These are phyloP conservation scores for Cacatua alba DNA, from an alignment of 2,113 vertebrate genomes.

Conservation along the genomic window DNA sequence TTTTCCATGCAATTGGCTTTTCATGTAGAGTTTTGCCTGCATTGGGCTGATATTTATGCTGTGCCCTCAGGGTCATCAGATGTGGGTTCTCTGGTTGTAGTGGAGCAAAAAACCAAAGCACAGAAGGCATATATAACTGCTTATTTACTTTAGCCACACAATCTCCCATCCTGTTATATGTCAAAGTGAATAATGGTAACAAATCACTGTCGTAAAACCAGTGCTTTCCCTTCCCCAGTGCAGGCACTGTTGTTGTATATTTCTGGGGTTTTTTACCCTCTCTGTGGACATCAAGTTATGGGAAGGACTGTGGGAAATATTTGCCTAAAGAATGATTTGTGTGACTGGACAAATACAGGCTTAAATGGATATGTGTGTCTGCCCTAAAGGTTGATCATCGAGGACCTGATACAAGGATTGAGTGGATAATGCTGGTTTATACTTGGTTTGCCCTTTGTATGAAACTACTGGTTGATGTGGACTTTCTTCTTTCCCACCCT, in stretches of 20 bases:
- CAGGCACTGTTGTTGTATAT: background rate
- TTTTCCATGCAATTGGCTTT: background rate
- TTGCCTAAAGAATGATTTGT: slow-evolving; percentile 58
- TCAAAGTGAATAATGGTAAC: slow-evolving; percentile 41
- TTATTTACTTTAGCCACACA: slow-evolving; percentile 48
- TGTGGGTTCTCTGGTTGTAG: slow-evolving; percentile 7
- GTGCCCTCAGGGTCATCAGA: slow-evolving; percentile 31
- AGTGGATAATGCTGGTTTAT: slow-evolving; percentile 39
- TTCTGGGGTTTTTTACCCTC: slow-evolving; percentile 48
- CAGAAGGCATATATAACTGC: background rate
- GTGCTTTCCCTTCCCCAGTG: slow-evolving; percentile 15
- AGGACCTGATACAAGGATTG: slow-evolving; percentile 49
- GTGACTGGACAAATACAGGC: slow-evolving; percentile 53
- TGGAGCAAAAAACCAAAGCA: slow-evolving; percentile 35
- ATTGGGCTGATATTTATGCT: background rate
- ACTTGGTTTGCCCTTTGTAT: slow-evolving; percentile 50
- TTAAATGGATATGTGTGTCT: slow-evolving; percentile 39
- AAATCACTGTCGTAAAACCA: slow-evolving; percentile 25
- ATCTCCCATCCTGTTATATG: slow-evolving; percentile 13
- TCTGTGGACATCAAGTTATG: slow-evolving; percentile 47
- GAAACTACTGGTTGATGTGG: background rate
- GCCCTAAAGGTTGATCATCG: slow-evolving; percentile 10
- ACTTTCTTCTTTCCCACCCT: slow-evolving; percentile 54
- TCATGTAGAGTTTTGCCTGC: background rate
- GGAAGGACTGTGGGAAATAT: slow-evolving; percentile 62